Conservation (phyloP, 2,113 vertebrate species). For the Corydoras maculifer region DNA sequence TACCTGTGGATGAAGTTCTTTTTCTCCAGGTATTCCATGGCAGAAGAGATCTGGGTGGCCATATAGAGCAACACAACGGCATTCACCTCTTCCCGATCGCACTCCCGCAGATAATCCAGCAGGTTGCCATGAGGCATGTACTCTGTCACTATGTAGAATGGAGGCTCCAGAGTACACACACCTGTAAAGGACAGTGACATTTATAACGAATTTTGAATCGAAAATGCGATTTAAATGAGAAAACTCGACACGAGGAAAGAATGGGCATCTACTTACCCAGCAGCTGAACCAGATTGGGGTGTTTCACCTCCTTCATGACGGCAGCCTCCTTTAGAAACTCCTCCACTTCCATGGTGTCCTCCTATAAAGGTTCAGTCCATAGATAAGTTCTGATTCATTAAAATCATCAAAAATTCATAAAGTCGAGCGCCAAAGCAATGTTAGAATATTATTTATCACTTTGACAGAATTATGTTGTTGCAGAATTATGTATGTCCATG, state of each 20-base stretch:
- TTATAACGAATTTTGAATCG: too few species aligned
- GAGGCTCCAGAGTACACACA: slow-evolving; percentile 94
- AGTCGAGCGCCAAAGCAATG: too few species aligned
- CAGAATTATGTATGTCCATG: too few species aligned
- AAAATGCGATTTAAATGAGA: too few species aligned
- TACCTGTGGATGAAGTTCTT: slow-evolving; percentile 98
- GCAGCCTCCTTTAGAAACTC: slow-evolving; percentile 97
- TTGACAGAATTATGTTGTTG: too few species aligned
- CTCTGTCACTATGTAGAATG: slow-evolving; percentile 96
- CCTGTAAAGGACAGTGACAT: slow-evolving; percentile 57
- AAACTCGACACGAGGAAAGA: too few species aligned
- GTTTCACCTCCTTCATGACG: slow-evolving; percentile 99
- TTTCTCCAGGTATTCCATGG: slow-evolving; percentile 98
- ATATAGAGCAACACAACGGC: slow-evolving; percentile 96
- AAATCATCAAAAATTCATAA: too few species aligned
- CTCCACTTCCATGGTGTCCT: slow-evolving; percentile 98
- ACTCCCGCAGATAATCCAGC: slow-evolving; percentile 92
- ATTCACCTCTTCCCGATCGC: slow-evolving; percentile 88
- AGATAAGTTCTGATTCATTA: too few species aligned
- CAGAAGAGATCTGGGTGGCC: slow-evolving; percentile 98
- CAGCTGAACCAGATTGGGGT: slow-evolving; percentile 93
- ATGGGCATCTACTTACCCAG: slow-evolving; percentile 55
- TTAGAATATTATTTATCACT: too few species aligned
- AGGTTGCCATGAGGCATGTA: slow-evolving; percentile 98
- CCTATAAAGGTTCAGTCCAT: slow-evolving; percentile 60